phyloP scores from a whole-genome alignment of 2,888 invertebrate genomes.

The Aphodius sticticus region DNA sequence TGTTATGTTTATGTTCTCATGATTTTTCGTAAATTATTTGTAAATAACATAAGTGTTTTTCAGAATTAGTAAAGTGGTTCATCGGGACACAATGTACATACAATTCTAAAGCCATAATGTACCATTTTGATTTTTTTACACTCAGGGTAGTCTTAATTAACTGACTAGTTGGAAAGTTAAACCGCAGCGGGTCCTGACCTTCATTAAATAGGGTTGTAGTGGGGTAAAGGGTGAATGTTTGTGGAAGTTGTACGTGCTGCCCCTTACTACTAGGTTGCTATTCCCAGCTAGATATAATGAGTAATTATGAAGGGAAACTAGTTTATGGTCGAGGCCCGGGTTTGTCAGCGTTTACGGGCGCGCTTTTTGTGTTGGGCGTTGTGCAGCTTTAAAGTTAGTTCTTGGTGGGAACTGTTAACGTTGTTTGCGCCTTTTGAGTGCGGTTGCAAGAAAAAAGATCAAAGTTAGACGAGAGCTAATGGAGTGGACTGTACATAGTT shows the following conservation, averaged over 20 bases:
- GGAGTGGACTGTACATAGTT: neutral
- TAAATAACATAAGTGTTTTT: too few species aligned
- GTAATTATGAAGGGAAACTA: conserved; percentile 13
- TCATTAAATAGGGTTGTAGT: conserved; percentile 17
- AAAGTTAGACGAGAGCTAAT: neutral
- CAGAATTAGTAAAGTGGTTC: too few species aligned
- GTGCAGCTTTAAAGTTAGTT: neutral
- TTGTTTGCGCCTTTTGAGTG: neutral
- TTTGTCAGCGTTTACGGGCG: neutral
- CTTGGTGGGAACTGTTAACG: neutral
- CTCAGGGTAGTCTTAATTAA: conserved; percentile 7
- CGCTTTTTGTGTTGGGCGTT: neutral
- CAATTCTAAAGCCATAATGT: too few species aligned
- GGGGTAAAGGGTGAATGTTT: conserved; percentile 11
- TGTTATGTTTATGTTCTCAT: neutral
- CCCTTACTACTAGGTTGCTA: neutral
- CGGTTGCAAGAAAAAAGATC: neutral
- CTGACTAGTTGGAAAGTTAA: conserved; percentile 15
- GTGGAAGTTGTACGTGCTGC: conserved; percentile 12
- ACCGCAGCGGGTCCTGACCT: conserved; percentile 21
- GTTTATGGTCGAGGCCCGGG: conserved; percentile 5
- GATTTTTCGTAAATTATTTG: too few species aligned
- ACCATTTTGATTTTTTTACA: too few species aligned
- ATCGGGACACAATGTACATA: too few species aligned
- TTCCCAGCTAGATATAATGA: conserved; percentile 9